Evolutionary conservation across 2,113 vertebrate genomes (phyloP).

Genomic region (Taxidea taxus): DNA sequence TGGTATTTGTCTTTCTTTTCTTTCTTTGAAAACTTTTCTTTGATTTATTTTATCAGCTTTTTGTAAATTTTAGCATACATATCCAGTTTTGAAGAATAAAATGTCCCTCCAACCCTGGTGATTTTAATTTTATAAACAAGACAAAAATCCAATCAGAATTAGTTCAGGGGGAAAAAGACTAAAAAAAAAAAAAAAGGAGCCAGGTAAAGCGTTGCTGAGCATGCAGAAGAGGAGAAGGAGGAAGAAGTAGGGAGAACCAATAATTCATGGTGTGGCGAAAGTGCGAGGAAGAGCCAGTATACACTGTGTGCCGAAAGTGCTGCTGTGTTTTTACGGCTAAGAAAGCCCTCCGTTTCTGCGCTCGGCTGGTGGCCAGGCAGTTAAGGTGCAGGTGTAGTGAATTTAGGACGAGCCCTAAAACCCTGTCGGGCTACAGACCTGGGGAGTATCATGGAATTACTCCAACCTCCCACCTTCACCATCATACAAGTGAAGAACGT

Average conservation of each 20-base stretch:
- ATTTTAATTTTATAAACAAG: conserved; percentile 82
- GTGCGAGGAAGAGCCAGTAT: too few relatives aligned
- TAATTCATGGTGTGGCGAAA: accelerated
- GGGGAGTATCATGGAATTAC: not conserved
- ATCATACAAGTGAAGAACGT: not conserved
- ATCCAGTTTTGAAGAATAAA: not conserved
- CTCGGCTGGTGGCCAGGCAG: not conserved
- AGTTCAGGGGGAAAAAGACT: conserved; percentile 65
- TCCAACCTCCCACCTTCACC: not conserved
- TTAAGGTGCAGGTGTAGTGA: not conserved
- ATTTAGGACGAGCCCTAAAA: not conserved
- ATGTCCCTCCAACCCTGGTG: not conserved
- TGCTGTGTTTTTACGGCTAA: not conserved
- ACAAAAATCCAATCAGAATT: conserved; percentile 80
- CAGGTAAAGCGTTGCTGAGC: not conserved
- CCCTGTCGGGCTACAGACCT: conserved; percentile 1
- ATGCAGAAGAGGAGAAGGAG: not conserved
- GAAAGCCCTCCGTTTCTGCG: not conserved
- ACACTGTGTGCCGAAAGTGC: accelerated
- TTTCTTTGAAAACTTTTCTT: not conserved
- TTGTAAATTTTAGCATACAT: not conserved
- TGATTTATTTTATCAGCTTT: not conserved
- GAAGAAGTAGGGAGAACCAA: not conserved
- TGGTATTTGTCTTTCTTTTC: not conserved
- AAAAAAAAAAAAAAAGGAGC: conserved; percentile 35